A percentile compares a stretch with the other conserved stretches of the same genome.
Evolutionary conservation across 1,140 invertebrate species (phyloP).

Genomic region (Eriocheir sinensis): DNA sequence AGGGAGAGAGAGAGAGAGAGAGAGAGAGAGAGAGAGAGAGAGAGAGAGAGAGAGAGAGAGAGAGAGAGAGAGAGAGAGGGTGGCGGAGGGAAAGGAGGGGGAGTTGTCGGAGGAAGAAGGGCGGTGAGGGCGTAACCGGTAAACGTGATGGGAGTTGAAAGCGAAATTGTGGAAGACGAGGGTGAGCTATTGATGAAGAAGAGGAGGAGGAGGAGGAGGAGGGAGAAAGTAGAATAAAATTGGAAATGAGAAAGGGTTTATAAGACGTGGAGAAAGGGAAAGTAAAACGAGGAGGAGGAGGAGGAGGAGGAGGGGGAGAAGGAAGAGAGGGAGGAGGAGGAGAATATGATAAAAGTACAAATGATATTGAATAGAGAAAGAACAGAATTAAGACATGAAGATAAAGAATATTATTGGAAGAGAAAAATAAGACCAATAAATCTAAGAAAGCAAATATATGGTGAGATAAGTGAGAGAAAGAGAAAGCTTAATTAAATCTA

Average conservation of each 20-base stretch:
- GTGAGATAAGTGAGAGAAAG: slow-evolving; percentile 9
- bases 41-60: no score
- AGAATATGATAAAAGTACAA: background rate
- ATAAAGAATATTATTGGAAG: background rate
- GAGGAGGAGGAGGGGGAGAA: background rate
- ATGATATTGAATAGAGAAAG: background rate
- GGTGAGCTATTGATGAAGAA: background rate
- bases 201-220: background rate
- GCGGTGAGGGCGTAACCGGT: background rate
- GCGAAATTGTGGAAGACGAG: background rate
- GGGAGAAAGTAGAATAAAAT: slow-evolving; percentile 6
- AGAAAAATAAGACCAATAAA: background rate
- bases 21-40: no score
- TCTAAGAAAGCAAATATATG: background rate
- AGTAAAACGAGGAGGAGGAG: background rate
- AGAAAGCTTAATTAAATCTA: background rate
- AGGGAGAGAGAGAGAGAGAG: background rate
- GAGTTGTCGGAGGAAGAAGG: background rate
- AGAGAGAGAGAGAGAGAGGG: background rate
- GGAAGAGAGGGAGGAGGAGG: background rate
- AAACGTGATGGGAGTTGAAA: background rate
- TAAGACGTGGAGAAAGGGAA: background rate
- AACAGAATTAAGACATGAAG: background rate
- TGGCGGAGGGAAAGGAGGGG: background rate
- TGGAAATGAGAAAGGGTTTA: background rate